Evolutionary conservation across 2,888 invertebrate genomes (phyloP).

Genomic region (Pyrrhia umbra): DNA sequence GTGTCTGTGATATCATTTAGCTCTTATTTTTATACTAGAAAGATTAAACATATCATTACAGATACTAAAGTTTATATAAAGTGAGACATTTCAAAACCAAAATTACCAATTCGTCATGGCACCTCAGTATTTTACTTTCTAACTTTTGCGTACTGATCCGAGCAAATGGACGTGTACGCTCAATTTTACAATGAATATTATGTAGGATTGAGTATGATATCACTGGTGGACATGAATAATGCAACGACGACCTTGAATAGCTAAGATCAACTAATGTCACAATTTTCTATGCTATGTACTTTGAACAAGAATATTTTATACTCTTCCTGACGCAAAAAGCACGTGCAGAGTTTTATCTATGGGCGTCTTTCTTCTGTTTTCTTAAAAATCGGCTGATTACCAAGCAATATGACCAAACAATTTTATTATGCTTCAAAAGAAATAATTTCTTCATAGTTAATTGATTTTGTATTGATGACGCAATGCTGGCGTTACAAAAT

Average conservation of each 20-base stretch:
- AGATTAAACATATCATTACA: constrained; percentile 32
- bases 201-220: constrained; percentile 72
- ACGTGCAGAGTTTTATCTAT: neutral
- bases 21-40: constrained; percentile 31
- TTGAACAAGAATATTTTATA: constrained; percentile 30
- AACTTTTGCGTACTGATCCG: constrained; percentile 38
- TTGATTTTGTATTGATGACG: constrained; percentile 30
- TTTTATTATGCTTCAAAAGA: too few species aligned
- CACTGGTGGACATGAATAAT: constrained; percentile 75
- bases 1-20: constrained; percentile 10
- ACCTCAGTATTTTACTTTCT: constrained; percentile 50
- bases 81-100: constrained; percentile 36
- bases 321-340: neutral
- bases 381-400: constrained; percentile 2
- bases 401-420: neutral
- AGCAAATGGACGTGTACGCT: constrained; percentile 38
- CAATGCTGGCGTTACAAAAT: constrained; percentile 17
- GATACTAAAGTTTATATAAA: constrained; percentile 33
- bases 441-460: constrained; percentile 17
- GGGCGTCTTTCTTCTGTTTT: neutral
- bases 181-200: constrained; percentile 48
- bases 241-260: constrained; percentile 71
- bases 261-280: constrained; percentile 69
- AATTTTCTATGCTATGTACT: constrained; percentile 61
- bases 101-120: constrained; percentile 32